Conservation (phyloP, 1,140 invertebrate species). For the Polypedilum vanderplanki region DNA sequence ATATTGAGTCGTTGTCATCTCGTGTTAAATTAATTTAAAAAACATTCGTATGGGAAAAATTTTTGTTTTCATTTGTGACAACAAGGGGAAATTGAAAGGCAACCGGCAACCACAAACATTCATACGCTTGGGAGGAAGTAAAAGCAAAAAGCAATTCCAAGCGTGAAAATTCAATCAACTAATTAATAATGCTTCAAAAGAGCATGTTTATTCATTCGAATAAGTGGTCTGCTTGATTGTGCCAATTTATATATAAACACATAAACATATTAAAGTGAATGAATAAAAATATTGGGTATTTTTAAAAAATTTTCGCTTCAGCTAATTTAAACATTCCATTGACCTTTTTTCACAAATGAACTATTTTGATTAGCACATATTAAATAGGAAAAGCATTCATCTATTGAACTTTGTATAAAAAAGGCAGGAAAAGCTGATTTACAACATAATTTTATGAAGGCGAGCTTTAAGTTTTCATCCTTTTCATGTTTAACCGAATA, state of each 20-base stretch:
- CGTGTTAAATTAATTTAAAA: too few relatives aligned
- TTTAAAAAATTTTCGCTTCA: not conserved
- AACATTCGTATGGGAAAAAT: too few relatives aligned
- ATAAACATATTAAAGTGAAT: not conserved
- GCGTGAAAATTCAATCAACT: not conserved
- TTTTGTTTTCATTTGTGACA: too few relatives aligned
- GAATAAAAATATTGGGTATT: not conserved
- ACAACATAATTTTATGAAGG: not conserved
- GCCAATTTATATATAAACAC: too few relatives aligned
- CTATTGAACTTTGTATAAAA: not conserved
- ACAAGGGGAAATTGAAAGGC: too few relatives aligned
- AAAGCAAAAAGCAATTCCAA: too few relatives aligned
- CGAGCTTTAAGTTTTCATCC: not conserved
- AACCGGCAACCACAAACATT: too few relatives aligned
- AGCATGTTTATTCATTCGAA: not conserved
- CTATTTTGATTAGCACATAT: not conserved
- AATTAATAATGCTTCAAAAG: slow-evolving; percentile 5
- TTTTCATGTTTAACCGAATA: not conserved
- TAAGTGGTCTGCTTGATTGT: not conserved
- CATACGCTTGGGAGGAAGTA: too few relatives aligned
- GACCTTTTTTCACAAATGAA: not conserved
- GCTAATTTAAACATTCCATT: not conserved
- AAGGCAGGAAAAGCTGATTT: not conserved
- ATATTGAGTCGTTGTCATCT: too few relatives aligned
- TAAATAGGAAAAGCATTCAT: not conserved